Conservation (phyloP, 2,113 vertebrate genomes). For the Rhagologus leucostigma region DNA sequence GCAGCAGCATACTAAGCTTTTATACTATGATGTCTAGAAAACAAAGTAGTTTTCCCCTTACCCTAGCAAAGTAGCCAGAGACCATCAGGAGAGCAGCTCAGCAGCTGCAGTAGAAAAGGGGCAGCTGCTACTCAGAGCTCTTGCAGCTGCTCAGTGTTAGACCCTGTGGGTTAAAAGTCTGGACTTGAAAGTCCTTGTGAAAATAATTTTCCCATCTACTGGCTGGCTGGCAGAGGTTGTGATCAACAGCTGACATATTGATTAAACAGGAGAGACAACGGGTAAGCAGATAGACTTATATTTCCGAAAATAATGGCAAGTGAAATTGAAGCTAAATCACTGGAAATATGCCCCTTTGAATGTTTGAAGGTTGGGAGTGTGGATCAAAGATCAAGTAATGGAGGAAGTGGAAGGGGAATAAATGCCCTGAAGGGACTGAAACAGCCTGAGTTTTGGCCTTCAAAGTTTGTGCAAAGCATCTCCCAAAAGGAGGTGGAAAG, state of each 20-base stretch:
- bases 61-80: neutral
- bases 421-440: neutral
- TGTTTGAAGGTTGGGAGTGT: neutral
- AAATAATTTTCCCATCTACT: conserved; percentile 46
- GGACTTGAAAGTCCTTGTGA: conserved; percentile 52
- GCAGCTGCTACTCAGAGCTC: conserved; percentile 43
- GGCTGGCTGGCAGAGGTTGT: conserved; percentile 12
- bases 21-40: neutral
- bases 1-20: neutral
- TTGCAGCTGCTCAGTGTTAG: conserved; percentile 26
- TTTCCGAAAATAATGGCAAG: neutral
- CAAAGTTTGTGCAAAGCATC: neutral
- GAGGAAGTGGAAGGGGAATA: neutral
- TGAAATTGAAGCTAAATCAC: neutral
- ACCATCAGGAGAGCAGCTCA: neutral
- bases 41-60: neutral
- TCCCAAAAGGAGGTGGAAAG: conserved; percentile 14
- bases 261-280: conserved; percentile 12
- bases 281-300: neutral
- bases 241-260: conserved; percentile 49
- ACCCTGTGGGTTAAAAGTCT: conserved; percentile 38
- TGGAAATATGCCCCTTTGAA: neutral
- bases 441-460: neutral
- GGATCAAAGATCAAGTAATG: neutral
- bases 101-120: conserved; percentile 21